phyloP scores from a whole-genome alignment of 2,888 invertebrate species.

The Rotaria macrura region DNA sequence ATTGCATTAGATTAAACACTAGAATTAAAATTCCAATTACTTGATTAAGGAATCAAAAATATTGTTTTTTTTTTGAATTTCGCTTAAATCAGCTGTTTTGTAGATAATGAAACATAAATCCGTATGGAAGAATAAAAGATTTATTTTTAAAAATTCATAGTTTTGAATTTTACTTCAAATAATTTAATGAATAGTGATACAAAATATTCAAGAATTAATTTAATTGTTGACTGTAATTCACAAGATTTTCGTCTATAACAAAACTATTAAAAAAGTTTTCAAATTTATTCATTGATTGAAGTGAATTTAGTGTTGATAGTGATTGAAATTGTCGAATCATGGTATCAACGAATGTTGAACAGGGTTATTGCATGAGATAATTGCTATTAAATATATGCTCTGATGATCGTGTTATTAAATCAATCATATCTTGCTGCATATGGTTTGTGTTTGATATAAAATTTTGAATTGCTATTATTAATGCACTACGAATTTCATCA shows the following conservation, averaged over 20 bases:
- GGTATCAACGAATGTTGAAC: conserved; percentile 81
- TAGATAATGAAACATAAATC: neutral
- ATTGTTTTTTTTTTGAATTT: conserved; percentile 68
- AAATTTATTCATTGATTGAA: conserved; percentile 83
- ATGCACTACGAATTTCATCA: conserved; percentile 71
- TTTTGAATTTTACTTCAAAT: conserved; percentile 59
- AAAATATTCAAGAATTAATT: conserved; percentile 82
- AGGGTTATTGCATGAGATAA: conserved; percentile 84
- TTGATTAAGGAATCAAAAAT: conserved; percentile 83
- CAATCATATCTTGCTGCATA: conserved; percentile 74
- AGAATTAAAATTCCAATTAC: neutral
- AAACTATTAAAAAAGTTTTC: conserved; percentile 85
- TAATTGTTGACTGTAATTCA: conserved; percentile 86
- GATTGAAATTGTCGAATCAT: conserved; percentile 63
- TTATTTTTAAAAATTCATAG: neutral
- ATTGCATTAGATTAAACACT: too few relatives aligned
- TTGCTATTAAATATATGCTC: conserved; percentile 71
- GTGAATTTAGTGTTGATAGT: conserved; percentile 61
- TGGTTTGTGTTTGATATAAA: conserved; percentile 73
- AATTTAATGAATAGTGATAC: conserved; percentile 84
- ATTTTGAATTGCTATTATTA: conserved; percentile 89
- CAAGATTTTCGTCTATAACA: conserved; percentile 89
- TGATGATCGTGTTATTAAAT: conserved; percentile 80
- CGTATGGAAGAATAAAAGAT: neutral
- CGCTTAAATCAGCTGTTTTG: conserved; percentile 42